Base-by-base conservation (phyloP, 2,888 invertebrate species). In the Hirudinaria manillensis region DNA sequence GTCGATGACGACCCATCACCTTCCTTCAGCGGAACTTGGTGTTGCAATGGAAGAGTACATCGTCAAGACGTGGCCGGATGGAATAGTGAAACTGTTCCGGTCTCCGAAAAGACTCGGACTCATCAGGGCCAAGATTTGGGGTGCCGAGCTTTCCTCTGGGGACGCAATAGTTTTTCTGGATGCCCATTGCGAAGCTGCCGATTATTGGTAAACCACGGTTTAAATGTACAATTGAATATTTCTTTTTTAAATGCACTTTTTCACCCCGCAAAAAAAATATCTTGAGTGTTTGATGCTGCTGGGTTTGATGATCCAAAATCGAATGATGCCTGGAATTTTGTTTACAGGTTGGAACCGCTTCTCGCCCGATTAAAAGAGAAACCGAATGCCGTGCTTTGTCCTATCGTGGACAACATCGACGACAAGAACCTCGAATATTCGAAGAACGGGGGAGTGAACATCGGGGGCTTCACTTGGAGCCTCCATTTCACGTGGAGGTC, bases 351-450 rank as follows among this genome's bases (percentile, higher is more conserved):
- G 77, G 92, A 96, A 83, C 98, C 98, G 0, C 86, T 97, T 72
- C 87, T 97, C 79, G 89, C 92, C 78, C 88, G 95, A 75, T 91
- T 96, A 82, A 91, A 91, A 85, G 90, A 93, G 79, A 89, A 92
- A 53, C 87, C 90, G 0, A 90, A 89, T 36, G 90, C 92, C 19
- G 93, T 96, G 13, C 87, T 94, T 75, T 93, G 94, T 81, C 98
- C 98, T 68, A 93, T 95, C 81, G 98, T 98, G 79, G 98, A 98
- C 87, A 92, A 93, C 76, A 94, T 98, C 80, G 92, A 93, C 84
- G 91, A 92, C 78, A 88, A 89, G 80, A 91, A 89, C 70, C 89
- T 94, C n/a, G 79, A 80, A 73, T 85, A 83, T 78, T 82, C 81
- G 2, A 81, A 80, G 7, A 81, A 82, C 4, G 83, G 83, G 6